phyloP scores from a whole-genome alignment of 2,797 vertebrate genomes.

The Smutsia temminckii region DNA sequence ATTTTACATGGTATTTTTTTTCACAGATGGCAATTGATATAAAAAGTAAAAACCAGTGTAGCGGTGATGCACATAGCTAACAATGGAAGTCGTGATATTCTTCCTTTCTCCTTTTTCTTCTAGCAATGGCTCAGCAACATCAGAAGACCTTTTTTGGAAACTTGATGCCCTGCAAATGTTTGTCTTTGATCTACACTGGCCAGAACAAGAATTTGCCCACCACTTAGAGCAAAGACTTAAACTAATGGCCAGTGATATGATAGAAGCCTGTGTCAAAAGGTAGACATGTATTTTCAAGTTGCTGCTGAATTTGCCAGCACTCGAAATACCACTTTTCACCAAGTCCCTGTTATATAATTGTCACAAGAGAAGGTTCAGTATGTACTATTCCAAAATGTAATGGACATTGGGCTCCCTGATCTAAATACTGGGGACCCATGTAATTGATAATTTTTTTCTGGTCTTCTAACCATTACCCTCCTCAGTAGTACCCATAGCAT shows the following conservation, averaged over 20 bases:
- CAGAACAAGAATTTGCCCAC: constrained; percentile 96
- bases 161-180: constrained; percentile 97
- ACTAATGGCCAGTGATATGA: constrained; percentile 99
- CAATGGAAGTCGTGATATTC: neutral
- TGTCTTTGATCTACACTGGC: constrained; percentile 96
- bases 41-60: neutral
- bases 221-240: constrained; percentile 98
- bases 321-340: neutral
- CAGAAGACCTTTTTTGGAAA: constrained; percentile 99
- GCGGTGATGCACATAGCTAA: neutral
- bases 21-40: neutral
- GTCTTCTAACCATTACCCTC: neutral
- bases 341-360: neutral
- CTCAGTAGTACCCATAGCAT: neutral
- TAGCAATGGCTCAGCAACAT: constrained; percentile 95
- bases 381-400: neutral
- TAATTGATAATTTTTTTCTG: neutral
- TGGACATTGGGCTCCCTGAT: neutral
- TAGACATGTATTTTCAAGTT: constrained; percentile 78
- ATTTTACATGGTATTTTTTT: neutral
- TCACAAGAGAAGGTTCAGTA: neutral
- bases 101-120: constrained; percentile 72
- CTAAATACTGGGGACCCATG: neutral
- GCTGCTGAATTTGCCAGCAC: neutral
- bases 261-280: constrained; percentile 98